A percentile compares a stretch with the other conserved stretches of the same genome.
phyloP scores from a whole-genome alignment of 2,113 vertebrate species.

The Peromyscus leucopus region DNA sequence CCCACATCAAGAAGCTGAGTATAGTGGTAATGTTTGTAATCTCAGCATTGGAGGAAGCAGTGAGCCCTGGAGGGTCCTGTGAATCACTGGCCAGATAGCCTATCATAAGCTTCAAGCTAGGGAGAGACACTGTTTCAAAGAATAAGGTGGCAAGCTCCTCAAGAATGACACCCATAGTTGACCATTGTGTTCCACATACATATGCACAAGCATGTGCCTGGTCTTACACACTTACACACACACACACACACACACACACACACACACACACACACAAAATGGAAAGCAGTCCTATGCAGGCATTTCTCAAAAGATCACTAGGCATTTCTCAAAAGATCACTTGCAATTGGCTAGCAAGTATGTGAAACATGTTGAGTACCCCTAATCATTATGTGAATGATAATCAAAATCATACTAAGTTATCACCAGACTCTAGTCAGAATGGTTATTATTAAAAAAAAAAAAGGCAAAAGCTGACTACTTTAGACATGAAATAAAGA shows the following conservation, averaged over 20 bases:
- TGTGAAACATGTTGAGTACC: background rate
- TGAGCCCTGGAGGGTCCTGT: background rate
- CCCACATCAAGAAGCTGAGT: background rate
- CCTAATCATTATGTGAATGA: background rate
- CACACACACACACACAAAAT: background rate
- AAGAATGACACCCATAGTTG: background rate
- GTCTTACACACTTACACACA: fast-evolving
- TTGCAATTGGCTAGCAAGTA: background rate
- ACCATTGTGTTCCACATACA: background rate
- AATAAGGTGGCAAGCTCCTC: background rate
- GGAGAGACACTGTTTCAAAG: background rate
- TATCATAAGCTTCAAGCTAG: background rate
- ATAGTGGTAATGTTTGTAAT: background rate
- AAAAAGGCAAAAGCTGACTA: background rate
- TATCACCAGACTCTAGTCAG: background rate
- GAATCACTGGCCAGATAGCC: background rate
- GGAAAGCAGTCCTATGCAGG: background rate
- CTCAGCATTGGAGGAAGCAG: background rate
- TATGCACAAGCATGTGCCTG: background rate
- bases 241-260: too few relatives aligned
- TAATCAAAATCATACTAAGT: background rate
- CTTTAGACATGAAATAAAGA: background rate
- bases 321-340: background rate
- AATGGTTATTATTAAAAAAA: background rate
- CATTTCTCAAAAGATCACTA: background rate